Base-by-base conservation (phyloP, 2,888 invertebrate genomes). In the Halocaridina rubra region DNA sequence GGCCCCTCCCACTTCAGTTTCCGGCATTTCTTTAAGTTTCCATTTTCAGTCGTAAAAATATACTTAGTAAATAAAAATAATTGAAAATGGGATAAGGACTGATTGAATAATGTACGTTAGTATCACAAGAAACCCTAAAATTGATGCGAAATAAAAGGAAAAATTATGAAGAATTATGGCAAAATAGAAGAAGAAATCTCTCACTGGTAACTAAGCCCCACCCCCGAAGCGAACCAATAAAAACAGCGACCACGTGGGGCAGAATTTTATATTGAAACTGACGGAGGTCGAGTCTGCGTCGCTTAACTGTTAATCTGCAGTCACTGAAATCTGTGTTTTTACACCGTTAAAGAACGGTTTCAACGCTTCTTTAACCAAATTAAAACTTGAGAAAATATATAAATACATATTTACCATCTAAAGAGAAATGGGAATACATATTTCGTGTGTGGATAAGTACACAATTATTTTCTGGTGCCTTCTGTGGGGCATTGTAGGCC, bases 171-270 rank as follows among this genome's bases (percentile, higher is more conserved):
- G 24, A 27, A 2, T 16, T 27, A 0, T 8, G 10, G 3, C 2
- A 3, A 74, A 22, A 74, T 32, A 24, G 27, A 27, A 74, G n/a
- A 24, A 2, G 74, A 46, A 8, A n/a, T 69, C 13, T 29, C 69
- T 29, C 29, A 13, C 59, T 24, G 77, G 77, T 61, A 77, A 61
- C 77, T 59, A 27, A 8, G 22, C 33, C 7, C 30, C 13, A 5
- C 59, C 24, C 59, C 32, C 27, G 33, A 10, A 16, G 16, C 59
- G n/a, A 22, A 8, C 39, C 46, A n/a, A 24, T 61, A 77, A 59
- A 77, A 77, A 16, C 8, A 10, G 33, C 30, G 59, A 32, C 77
- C 77, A 77, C 77, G 77, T 77, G 77, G 61, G 33, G 19, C 33
- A 13, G 22, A 61, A 33, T 22, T n/a, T 77, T 61, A 77, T 46